phyloP scores from a whole-genome alignment of 2,888 invertebrate species.

The Allolobophora icterica region DNA sequence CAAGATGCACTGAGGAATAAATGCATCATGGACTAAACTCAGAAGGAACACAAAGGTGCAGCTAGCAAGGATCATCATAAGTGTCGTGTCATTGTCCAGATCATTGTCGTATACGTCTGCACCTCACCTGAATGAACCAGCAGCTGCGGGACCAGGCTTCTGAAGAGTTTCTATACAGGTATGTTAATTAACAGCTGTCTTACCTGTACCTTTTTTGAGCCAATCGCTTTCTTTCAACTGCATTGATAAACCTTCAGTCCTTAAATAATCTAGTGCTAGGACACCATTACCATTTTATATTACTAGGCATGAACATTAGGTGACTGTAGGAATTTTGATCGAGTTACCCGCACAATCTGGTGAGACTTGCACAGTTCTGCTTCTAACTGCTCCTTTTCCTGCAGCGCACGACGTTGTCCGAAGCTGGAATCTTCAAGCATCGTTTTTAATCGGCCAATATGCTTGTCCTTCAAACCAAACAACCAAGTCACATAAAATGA shows the following conservation, averaged over 20 bases:
- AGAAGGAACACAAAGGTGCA: no score
- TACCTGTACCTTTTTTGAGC: not conserved
- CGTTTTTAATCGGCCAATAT: conserved; percentile 55
- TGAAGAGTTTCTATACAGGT: no score
- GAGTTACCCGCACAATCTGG: conserved; percentile 45
- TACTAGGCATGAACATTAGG: not conserved
- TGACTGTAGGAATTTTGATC: not conserved
- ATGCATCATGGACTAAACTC: no score
- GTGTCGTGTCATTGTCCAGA: no score
- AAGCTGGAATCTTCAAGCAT: conserved; percentile 55
- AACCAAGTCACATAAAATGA: not conserved
- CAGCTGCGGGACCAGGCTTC: no score
- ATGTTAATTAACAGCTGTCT: no score
- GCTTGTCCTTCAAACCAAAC: conserved; percentile 51
- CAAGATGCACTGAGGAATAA: no score
- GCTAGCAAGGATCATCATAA: no score
- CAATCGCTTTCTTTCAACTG: not conserved
- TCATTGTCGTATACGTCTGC: no score
- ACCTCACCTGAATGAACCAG: no score
- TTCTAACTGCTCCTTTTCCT: conserved; percentile 56
- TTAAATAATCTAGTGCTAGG: no score
- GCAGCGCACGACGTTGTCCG: conserved; percentile 56
- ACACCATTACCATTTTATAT: not conserved
- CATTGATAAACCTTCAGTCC: no score
- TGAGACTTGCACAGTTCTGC: conserved; percentile 54